Evolutionary conservation across 2,888 invertebrate genomes (phyloP).

Genomic region (Tachina grossa): DNA sequence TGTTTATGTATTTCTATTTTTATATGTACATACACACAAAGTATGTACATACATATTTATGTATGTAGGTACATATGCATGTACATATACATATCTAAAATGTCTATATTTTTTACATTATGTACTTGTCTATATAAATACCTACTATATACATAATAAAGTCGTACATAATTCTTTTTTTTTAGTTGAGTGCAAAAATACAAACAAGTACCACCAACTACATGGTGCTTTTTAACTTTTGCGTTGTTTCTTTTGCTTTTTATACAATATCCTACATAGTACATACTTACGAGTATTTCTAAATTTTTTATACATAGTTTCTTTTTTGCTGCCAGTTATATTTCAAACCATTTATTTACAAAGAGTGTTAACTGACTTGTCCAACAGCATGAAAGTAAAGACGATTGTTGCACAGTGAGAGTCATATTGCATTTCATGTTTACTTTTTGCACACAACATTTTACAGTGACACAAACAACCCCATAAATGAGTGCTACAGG

Average conservation of each 20-base stretch:
- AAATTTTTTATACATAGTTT: not conserved
- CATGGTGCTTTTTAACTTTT: constrained; percentile 26
- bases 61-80: constrained; percentile 4
- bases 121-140: too few species aligned
- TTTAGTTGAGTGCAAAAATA: constrained; percentile 4
- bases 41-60: not conserved
- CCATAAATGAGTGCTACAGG: too few species aligned
- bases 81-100: constrained; percentile 4
- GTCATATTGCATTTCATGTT: not conserved
- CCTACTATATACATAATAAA: too few species aligned
- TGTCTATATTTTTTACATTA: too few species aligned
- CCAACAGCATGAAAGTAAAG: constrained; percentile 7
- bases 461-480: not conserved
- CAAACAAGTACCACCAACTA: constrained; percentile 1
- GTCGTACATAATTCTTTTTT: too few species aligned
- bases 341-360: constrained; percentile 28
- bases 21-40: too few species aligned
- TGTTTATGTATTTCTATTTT: too few species aligned
- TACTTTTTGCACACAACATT: not conserved
- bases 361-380: constrained; percentile 28
- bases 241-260: not conserved
- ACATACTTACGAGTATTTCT: not conserved
- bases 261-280: too few species aligned
- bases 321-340: not conserved
- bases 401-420: not conserved